Evolutionary conservation across 2,113 vertebrate species (phyloP).

Genomic region (Neolamprologus toae): DNA sequence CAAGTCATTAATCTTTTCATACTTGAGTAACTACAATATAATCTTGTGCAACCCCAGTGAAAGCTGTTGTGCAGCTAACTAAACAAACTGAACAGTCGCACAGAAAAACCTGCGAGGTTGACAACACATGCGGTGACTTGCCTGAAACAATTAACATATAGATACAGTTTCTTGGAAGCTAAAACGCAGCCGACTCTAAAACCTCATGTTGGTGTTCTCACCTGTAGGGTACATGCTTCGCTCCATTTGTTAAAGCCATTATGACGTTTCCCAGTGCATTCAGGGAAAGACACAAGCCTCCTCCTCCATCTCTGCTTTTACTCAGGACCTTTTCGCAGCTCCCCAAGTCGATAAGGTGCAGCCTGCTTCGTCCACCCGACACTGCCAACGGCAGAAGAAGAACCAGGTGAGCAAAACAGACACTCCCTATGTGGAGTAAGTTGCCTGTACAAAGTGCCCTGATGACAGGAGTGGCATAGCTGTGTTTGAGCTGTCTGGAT

Average conservation of each 20-base stretch:
- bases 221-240: constrained; percentile 97
- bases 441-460: not conserved
- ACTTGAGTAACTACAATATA: not conserved
- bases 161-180: not conserved
- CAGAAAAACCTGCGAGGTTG: not conserved
- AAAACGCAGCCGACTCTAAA: not conserved
- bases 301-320: constrained; percentile 82
- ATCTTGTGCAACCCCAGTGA: constrained; percentile 1
- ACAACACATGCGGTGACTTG: constrained; percentile 1
- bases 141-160: constrained; percentile 9
- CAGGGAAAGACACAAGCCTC: constrained; percentile 83
- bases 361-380: constrained; percentile 88
- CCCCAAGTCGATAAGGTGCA: constrained; percentile 94
- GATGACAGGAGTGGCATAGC: constrained; percentile 9
- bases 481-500: constrained; percentile 36
- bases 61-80: not conserved
- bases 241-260: constrained; percentile 89
- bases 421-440: constrained; percentile 20
- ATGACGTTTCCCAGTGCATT: constrained; percentile 92
- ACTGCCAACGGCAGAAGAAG: constrained; percentile 30
- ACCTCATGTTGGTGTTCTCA: constrained; percentile 54
- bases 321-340: constrained; percentile 85
- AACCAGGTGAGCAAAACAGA: constrained; percentile 12
- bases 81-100: constrained; percentile 2
- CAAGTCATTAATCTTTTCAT: not conserved